Evolutionary conservation across 2,113 vertebrate species (phyloP), one percentile per base, ranked within the genome.

Genomic region (Esox niger): DNA sequence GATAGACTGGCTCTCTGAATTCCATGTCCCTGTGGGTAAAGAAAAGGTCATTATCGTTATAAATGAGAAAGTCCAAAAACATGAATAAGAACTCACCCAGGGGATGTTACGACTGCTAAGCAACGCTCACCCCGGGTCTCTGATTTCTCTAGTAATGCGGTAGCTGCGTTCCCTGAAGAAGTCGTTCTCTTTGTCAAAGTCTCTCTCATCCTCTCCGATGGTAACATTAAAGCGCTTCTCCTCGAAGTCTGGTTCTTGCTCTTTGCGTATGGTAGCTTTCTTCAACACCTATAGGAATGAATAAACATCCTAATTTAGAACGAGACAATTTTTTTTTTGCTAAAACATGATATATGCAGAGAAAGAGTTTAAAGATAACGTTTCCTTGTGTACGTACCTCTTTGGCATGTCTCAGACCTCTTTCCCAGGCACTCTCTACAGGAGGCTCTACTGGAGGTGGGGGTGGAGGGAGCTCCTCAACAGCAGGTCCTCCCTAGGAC

Each of bases 111-210:
- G n/a, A 23, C 55, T 57, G 26, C 21, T 43, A 15, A 17, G 11
- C 15, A 43, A 15, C 13, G 38, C 84, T 6, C 86, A 90, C 88
- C 38, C 38, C 4, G 47, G 47, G 47, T 98, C 97, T 88, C 95
- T 79, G 79, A 97, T 91, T 2, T 95, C 94, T 69, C 94, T 84
- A 2, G 93, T 96, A 81, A 98, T 93, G 62, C 95, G 95, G 65
- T 97, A 98, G 78, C 94, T 96, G 87, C 97, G 96, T 69, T 99
- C 97, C 0, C 95, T 92, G 85, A 98, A 95, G 78, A 94, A 97
- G 52, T 99, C 97, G 0, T 99, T 99, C 75, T 99, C 97, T 74
- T 99, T 98, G 90, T 99, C 97, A n/a, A 98, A 96, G 2, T 98
- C 97, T 13, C 95, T 77, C 62, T 99, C 97, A 0, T 99, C 97